Conservation (phyloP, 2,797 vertebrate genomes). For the Pogoniulus pusillus region DNA sequence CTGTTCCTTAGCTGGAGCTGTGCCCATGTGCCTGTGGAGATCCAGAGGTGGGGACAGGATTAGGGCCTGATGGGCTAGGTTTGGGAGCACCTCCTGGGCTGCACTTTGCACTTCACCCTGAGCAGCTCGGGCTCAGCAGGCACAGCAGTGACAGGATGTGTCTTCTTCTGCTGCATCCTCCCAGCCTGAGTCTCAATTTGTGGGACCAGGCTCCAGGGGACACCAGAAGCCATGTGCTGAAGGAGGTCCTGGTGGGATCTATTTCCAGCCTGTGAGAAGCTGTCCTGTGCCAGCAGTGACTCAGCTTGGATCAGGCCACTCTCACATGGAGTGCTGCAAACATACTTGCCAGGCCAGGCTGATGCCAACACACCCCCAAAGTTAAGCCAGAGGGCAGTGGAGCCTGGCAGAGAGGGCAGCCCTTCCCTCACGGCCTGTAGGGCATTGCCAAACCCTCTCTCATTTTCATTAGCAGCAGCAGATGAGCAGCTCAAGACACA, state of each 20-base stretch:
- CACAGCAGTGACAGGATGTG: not conserved
- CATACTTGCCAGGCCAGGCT: not conserved
- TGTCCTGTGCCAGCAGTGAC: not conserved
- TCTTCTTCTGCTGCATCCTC: not conserved
- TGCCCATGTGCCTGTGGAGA: not conserved
- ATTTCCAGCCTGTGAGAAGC: not conserved
- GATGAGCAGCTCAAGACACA: not conserved
- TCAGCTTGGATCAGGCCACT: fast-evolving
- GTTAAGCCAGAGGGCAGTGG: no score
- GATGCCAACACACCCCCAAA: not conserved
- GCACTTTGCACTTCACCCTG: not conserved
- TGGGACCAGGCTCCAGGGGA: not conserved
- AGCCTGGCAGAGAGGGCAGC: not conserved
- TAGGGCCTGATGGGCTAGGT: not conserved
- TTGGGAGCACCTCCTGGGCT: not conserved
- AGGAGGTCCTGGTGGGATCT: not conserved
- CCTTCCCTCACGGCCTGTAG: not conserved
- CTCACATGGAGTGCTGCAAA: not conserved
- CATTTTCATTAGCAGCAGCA: not conserved
- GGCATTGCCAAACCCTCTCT: not conserved
- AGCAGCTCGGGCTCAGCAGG: not conserved
- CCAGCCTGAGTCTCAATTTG: not conserved
- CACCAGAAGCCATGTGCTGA: not conserved
- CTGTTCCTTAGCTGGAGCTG: not conserved
- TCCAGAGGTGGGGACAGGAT: not conserved